Conservation (phyloP, 92 coral and sea anemone species). For the Umimayanthus chanpuru region DNA sequence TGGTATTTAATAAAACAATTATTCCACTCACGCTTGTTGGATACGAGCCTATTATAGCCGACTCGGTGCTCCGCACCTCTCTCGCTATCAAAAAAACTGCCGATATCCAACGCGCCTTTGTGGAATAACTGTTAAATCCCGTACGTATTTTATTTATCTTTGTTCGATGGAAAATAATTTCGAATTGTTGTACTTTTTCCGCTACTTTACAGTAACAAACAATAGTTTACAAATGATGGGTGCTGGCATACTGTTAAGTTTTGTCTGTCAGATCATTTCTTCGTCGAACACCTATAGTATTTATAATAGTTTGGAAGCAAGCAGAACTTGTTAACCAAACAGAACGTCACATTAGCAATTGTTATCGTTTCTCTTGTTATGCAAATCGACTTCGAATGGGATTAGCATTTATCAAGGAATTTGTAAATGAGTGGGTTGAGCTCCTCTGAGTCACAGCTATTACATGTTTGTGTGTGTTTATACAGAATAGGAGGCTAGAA, state of each 20-base stretch:
- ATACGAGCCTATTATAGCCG: too few relatives aligned
- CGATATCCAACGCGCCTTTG: too few relatives aligned
- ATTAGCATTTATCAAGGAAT: slow-evolving; percentile 43
- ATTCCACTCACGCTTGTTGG: too few relatives aligned
- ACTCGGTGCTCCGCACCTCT: too few relatives aligned
- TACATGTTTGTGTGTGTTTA: not conserved
- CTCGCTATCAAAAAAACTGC: too few relatives aligned
- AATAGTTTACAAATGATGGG: too few relatives aligned
- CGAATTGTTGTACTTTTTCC: not conserved
- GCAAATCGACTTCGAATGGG: not conserved
- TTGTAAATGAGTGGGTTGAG: slow-evolving; percentile 36
- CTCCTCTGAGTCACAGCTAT: slow-evolving; percentile 28
- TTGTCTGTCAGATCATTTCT: not conserved
- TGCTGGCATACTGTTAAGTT: not conserved
- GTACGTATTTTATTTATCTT: too few relatives aligned
- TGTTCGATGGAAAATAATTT: too few relatives aligned
- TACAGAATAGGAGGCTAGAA: not conserved
- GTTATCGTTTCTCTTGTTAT: slow-evolving; percentile 38
- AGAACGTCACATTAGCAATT: slow-evolving; percentile 1
- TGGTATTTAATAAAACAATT: too few relatives aligned
- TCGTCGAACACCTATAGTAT: not conserved
- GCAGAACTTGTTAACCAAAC: slow-evolving; percentile 18
- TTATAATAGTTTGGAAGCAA: not conserved
- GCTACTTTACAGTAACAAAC: not conserved
- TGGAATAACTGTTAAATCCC: too few relatives aligned